Conservation (phyloP, 2,888 invertebrate genomes). For the Amphimallon solstitiale region DNA sequence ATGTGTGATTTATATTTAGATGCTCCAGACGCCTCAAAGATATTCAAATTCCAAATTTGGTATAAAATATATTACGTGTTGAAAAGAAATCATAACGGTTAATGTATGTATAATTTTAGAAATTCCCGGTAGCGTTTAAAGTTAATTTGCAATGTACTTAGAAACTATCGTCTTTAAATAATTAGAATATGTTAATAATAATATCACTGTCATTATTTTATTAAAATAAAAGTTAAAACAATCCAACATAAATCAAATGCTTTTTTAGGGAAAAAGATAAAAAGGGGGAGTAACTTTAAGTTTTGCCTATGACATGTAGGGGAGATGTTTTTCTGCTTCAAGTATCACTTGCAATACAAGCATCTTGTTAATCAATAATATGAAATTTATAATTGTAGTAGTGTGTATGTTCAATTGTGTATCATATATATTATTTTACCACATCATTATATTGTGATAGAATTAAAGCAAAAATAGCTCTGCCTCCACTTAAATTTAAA, state of each 20-base stretch:
- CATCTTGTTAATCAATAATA: constrained; percentile 11
- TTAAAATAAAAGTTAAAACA: constrained; percentile 10
- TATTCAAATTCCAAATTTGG: constrained; percentile 49
- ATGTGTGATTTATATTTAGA: constrained; percentile 53
- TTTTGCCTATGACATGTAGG: not conserved
- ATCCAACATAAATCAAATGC: not conserved
- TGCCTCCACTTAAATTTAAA: constrained; percentile 28
- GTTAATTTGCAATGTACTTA: constrained; percentile 30
- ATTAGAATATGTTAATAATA: not conserved
- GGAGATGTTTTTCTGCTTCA: constrained; percentile 11
- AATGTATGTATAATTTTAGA: not conserved
- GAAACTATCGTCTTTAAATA: not conserved
- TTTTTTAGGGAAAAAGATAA: not conserved
- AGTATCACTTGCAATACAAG: constrained; percentile 6
- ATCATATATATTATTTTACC: not conserved
- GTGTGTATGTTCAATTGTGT: not conserved
- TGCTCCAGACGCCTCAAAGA: constrained; percentile 23
- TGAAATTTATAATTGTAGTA: not conserved
- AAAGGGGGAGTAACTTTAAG: constrained; percentile 27
- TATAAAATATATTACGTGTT: not conserved
- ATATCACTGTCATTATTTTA: not conserved
- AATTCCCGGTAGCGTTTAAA: not conserved
- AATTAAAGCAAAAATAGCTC: constrained; percentile 20
- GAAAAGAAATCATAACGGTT: not conserved
- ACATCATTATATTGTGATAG: constrained; percentile 9